Percentiles rank a stretch among this genome's conserved stretches.
Evolutionary conservation across 2,113 vertebrate species (phyloP).

Genomic region (Vidua chalybeata): DNA sequence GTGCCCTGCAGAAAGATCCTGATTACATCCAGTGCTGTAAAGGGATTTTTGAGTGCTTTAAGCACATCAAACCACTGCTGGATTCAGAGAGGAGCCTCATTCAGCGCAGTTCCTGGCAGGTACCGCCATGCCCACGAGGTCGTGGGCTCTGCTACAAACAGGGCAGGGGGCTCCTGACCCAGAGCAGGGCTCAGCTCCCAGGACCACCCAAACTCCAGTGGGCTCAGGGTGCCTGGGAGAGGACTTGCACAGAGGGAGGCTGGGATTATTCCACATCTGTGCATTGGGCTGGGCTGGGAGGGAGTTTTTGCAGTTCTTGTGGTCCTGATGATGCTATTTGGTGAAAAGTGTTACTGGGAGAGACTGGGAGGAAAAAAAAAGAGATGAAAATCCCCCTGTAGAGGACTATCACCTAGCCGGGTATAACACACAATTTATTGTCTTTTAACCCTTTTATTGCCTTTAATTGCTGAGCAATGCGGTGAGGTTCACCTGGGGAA

Average conservation of each 20-base stretch:
- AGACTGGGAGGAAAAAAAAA: background rate
- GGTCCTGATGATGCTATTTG: background rate
- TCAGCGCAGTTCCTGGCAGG: background rate
- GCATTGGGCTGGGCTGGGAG: background rate
- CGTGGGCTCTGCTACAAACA: fast-evolving
- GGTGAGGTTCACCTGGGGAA: background rate
- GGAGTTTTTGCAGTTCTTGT: background rate
- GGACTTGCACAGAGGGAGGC: fast-evolving
- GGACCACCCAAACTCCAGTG: fast-evolving
- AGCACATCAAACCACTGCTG: background rate
- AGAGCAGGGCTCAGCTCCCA: fast-evolving
- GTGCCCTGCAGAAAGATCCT: background rate
- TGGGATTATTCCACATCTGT: fast-evolving
- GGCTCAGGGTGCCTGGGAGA: fast-evolving
- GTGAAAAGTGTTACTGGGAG: background rate
- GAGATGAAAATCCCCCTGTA: too few species aligned
- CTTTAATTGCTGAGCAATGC: background rate
- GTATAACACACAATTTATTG: background rate
- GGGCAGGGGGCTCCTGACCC: background rate
- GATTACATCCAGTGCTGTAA: background rate
- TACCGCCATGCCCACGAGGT: fast-evolving
- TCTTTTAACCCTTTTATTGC: background rate
- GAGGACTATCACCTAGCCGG: background rate
- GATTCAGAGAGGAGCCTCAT: background rate
- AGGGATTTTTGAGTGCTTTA: background rate